Evolutionary conservation across 2,113 vertebrate genomes (phyloP).

Genomic region (Leucosticte australis): DNA sequence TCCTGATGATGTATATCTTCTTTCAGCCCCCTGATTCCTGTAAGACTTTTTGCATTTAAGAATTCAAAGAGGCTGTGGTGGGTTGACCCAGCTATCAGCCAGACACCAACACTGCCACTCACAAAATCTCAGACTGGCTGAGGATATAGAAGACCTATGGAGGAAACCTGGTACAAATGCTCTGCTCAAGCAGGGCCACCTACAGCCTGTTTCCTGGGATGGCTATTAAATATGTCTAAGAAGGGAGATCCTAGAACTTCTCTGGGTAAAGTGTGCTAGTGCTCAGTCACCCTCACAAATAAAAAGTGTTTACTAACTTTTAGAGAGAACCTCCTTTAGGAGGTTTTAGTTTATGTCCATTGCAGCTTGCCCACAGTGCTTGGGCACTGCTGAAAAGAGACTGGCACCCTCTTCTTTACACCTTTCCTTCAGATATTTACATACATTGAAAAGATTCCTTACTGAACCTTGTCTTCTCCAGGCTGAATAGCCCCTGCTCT

Average conservation of each 20-base stretch:
- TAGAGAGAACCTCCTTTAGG: background rate
- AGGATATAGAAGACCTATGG: background rate
- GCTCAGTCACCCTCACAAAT: background rate
- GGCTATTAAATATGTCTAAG: background rate
- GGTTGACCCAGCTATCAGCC: background rate
- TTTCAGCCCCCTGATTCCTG: background rate
- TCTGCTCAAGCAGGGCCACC: background rate
- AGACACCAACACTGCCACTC: background rate
- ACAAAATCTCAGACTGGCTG: background rate
- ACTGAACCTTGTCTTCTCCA: background rate
- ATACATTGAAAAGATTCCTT: background rate
- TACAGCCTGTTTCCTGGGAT: background rate
- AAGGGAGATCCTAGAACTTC: background rate
- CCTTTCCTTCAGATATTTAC: background rate
- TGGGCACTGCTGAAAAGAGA: background rate
- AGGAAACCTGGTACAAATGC: background rate
- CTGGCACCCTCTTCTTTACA: background rate
- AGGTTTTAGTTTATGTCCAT: background rate
- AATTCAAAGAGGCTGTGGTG: background rate
- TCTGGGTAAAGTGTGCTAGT: background rate
- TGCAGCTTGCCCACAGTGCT: background rate
- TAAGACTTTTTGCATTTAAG: background rate
- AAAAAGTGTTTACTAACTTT: background rate
- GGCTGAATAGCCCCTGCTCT: background rate
- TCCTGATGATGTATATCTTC: background rate